phyloP scores from a whole-genome alignment of 2,888 invertebrate species.

The Gnatocerus cornutus region DNA sequence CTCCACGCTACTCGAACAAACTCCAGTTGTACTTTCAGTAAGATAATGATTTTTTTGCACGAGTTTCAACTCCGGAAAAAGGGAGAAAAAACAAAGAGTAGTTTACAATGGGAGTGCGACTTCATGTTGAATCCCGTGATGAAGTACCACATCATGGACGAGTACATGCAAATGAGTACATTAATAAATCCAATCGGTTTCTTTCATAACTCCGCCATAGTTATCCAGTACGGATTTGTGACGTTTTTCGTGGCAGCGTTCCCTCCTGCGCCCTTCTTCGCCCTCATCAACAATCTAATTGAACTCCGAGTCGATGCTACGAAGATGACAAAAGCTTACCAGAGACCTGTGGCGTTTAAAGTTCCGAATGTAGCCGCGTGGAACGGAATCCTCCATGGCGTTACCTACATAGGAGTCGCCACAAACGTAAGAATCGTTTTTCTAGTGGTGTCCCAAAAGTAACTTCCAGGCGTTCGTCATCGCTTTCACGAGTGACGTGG shows the following conservation, averaged over 20 bases:
- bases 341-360: slow-evolving; percentile 61
- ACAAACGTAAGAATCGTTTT: slow-evolving; percentile 62
- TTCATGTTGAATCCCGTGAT: slow-evolving; percentile 62
- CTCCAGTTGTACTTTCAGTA: neutral
- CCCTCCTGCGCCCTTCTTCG: slow-evolving; percentile 79
- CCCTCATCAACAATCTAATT: slow-evolving; percentile 77
- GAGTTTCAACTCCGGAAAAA: neutral
- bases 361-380: slow-evolving; percentile 61
- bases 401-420: slow-evolving; percentile 63
- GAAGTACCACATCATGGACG: slow-evolving; percentile 63
- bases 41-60: neutral
- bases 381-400: slow-evolving; percentile 63
- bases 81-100: slow-evolving; percentile 4
- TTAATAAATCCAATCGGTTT: neutral
- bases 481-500: slow-evolving; percentile 63
- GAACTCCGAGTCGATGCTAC: slow-evolving; percentile 72
- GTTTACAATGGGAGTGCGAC: slow-evolving; percentile 67
- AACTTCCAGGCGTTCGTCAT: slow-evolving; percentile 63
- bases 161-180: slow-evolving; percentile 67
- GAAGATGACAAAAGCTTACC: slow-evolving; percentile 57
- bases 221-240: slow-evolving; percentile 79
- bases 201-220: slow-evolving; percentile 64
- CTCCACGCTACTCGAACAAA: neutral
- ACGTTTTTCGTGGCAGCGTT: slow-evolving; percentile 80
- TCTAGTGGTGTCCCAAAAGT: too few relatives aligned